phyloP scores from a whole-genome alignment of 37 sponge, comb jelly and placozoan species.

The Aplysina aerophoba region DNA sequence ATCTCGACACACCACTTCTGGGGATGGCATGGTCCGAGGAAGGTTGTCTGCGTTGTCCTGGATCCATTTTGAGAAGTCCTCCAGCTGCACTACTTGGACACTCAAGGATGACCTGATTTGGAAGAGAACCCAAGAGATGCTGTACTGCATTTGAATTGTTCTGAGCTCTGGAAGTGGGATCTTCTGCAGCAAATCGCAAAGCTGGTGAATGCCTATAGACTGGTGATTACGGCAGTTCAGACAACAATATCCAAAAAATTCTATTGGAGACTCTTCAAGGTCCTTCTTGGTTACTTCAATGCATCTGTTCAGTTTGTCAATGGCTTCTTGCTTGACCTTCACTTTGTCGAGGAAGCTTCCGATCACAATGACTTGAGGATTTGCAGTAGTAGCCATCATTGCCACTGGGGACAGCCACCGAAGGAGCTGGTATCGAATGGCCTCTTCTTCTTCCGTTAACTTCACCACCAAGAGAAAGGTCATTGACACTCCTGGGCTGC shows the following conservation, averaged over 20 bases:
- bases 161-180: not conserved
- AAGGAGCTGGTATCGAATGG: not conserved
- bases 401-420: conserved; percentile 23
- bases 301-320: not conserved
- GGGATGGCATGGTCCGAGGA: not conserved
- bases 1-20: conserved; percentile 3
- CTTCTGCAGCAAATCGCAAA: not conserved
- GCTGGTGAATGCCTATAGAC: not conserved
- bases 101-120: not conserved
- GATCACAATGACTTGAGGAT: conserved; percentile 8
- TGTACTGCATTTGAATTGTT: not conserved
- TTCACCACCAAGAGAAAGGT: conserved; percentile 19
- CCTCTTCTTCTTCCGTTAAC: conserved; percentile 13
- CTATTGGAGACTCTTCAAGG: not conserved
- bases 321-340: conserved; percentile 5
- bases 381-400: not conserved
- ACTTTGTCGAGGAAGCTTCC: conserved; percentile 17
- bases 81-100: not conserved
- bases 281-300: not conserved
- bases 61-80: conserved; percentile 12
- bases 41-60: not conserved
- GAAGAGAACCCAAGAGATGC: conserved; percentile 1
- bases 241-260: not conserved
- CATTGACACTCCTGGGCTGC: not conserved
- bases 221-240: conserved; percentile 15